Conservation (phyloP, 1,140 invertebrate species). For the Drosophila pruinosa region DNA sequence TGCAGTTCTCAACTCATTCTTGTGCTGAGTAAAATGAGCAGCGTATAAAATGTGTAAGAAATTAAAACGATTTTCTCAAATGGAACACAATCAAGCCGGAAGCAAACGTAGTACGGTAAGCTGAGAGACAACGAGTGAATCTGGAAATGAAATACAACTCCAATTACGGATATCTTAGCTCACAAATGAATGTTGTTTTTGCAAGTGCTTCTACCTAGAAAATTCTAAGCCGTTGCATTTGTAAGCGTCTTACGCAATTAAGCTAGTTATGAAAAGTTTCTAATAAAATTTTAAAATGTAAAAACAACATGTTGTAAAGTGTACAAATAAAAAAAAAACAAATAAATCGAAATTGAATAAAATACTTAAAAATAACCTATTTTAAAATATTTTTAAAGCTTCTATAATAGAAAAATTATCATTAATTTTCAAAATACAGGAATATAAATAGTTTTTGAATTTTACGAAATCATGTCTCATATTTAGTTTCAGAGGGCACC, state of each 20-base stretch:
- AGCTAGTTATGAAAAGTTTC: not conserved
- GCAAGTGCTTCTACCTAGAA: not conserved
- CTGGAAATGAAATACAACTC: constrained; percentile 43
- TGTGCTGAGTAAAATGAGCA: constrained; percentile 53
- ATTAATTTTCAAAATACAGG: too few species aligned
- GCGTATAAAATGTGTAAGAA: constrained; percentile 69
- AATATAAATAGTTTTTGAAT: too few species aligned
- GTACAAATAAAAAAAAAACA: too few species aligned
- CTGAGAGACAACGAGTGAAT: constrained; percentile 25
- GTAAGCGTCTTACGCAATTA: not conserved
- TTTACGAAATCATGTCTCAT: too few species aligned
- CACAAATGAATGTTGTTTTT: not conserved
- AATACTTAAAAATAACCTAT: too few species aligned
- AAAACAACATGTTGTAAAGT: too few species aligned
- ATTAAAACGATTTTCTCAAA: constrained; percentile 71
- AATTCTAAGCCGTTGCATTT: not conserved
- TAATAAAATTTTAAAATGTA: too few species aligned
- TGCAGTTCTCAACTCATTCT: constrained; percentile 10
- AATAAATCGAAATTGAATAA: too few species aligned
- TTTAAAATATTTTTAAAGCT: too few species aligned
- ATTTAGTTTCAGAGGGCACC: too few species aligned
- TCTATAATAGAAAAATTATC: too few species aligned
- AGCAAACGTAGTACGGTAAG: not conserved
- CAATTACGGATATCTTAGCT: not conserved
- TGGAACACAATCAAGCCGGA: not conserved